Evolutionary conservation across 2,797 vertebrate species (phyloP), one percentile per base, ranked within the genome.

Genomic region (Caiman crocodilus): DNA sequence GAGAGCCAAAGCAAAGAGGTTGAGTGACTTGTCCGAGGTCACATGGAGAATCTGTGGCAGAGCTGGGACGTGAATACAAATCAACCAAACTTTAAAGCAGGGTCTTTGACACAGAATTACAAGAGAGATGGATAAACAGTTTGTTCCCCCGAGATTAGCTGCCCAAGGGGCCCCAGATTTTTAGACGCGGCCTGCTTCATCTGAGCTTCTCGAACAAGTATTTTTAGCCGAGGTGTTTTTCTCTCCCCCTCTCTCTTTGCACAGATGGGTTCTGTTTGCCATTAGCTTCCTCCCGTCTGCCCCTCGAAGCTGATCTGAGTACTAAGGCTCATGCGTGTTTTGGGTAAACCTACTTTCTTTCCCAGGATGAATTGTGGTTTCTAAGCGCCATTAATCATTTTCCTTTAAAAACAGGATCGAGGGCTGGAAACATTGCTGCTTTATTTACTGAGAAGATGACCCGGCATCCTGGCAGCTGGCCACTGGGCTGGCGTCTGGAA

Each of bases 301-400:
- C 90, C 85, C 32, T 26, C 64, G 90, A 91, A 96, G 82, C 90
- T 35, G 73, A 78, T 89, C 85, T 30, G 75, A 95, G 88, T 73
- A 56, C 91, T 94, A 92, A 93, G 95, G 96, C 94, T 94, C 96
- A 93, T 79, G 89, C 92, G 89, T 90, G 93, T 94, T 95, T 92
- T 0, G 84, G 87, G 94, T 91, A 96, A 97, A 92, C 90, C 95
- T 82, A 87, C 93, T 96, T 95, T 97, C 97, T 95, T 92, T 79
- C 92, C 95, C 2, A 9, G 90, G 88, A 87, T 95, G 96, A 95
- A 95, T 92, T 96, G 95, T 90, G 95, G 95, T 96, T 97, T 96
- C 95, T 90, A 90, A 90, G 93, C 63, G 1, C 93, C 95, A 96
- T 97, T 96, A 97, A 96, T 96, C 96, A 97, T 97, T 96, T 96